These are phyloP conservation scores for Dioctria rufipes DNA, from an alignment of 2,888 invertebrate species.

Conservation along the genomic window DNA sequence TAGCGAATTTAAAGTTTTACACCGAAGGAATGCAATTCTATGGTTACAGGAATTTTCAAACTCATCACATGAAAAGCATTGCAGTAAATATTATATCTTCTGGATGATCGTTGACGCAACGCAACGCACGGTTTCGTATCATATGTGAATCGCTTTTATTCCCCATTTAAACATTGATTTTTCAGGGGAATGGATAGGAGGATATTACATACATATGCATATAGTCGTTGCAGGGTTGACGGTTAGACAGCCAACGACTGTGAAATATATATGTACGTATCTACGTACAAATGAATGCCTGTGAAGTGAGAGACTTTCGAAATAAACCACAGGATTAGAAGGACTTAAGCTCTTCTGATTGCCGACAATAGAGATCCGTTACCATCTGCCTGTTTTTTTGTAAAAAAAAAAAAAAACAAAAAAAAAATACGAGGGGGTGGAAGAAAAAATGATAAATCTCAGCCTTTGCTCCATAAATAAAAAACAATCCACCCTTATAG, in stretches of 20 bases:
- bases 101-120: too few species aligned
- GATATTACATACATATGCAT: background rate
- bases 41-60: too few species aligned
- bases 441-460: constrained; percentile 32
- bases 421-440: background rate
- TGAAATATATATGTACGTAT: constrained; percentile 28
- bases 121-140: constrained; percentile 13
- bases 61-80: too few species aligned
- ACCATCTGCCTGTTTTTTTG: constrained; percentile 45
- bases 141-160: constrained; percentile 1
- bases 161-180: constrained; percentile 4
- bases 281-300: too few species aligned
- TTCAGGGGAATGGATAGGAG: background rate
- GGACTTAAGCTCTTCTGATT: constrained; percentile 58
- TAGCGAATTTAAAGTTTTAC: too few species aligned
- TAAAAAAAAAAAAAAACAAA: background rate
- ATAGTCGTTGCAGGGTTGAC: background rate
- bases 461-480: constrained; percentile 35
- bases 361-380: constrained; percentile 55
- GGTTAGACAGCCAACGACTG: too few species aligned
- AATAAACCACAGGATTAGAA: constrained; percentile 58
- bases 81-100: too few species aligned
- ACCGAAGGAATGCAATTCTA: too few species aligned
- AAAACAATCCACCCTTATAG: constrained; percentile 42
- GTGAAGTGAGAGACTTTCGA: constrained; percentile 56